phyloP scores from a whole-genome alignment of 1,140 invertebrate genomes.

The Nephotettix cincticeps region DNA sequence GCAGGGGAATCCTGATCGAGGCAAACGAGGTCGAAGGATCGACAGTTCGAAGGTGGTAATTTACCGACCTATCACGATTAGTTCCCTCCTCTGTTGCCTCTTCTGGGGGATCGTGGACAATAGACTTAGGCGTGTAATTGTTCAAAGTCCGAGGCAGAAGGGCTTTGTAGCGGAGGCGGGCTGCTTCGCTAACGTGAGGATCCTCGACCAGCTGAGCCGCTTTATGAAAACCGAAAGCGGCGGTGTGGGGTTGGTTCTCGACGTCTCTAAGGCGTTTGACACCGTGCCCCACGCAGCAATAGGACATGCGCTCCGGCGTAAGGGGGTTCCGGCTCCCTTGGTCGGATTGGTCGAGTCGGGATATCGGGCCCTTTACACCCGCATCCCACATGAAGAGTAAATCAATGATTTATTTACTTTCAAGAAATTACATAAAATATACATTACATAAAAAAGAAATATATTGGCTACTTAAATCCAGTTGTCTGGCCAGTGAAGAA shows the following conservation, averaged over 20 bases:
- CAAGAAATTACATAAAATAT: too few relatives aligned
- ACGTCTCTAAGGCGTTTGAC: conserved; percentile 45
- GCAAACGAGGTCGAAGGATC: too few relatives aligned
- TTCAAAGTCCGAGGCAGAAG: conserved; percentile 36
- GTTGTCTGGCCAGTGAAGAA: too few relatives aligned
- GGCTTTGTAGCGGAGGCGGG: conserved; percentile 36
- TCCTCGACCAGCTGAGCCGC: conserved; percentile 28
- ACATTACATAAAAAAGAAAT: too few relatives aligned
- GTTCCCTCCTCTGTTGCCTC: conserved; percentile 33
- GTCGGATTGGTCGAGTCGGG: not conserved
- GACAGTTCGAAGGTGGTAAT: conserved; percentile 29
- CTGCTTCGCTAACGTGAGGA: conserved; percentile 32
- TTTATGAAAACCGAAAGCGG: conserved; percentile 26
- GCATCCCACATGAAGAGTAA: conserved; percentile 24
- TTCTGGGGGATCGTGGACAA: conserved; percentile 38
- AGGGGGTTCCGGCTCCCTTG: not conserved
- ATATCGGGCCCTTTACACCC: conserved; percentile 2
- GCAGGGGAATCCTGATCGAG: too few relatives aligned
- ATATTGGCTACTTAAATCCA: too few relatives aligned
- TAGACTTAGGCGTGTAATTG: conserved; percentile 27
- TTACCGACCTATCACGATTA: conserved; percentile 40
- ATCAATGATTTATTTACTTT: too few relatives aligned
- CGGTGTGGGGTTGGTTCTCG: conserved; percentile 38
- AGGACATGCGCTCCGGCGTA: conserved; percentile 18
- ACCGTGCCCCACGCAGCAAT: conserved; percentile 41